These are phyloP conservation scores for Melanostoma mellinum DNA, from an alignment of 2,888 invertebrate species.

Conservation along the genomic window DNA sequence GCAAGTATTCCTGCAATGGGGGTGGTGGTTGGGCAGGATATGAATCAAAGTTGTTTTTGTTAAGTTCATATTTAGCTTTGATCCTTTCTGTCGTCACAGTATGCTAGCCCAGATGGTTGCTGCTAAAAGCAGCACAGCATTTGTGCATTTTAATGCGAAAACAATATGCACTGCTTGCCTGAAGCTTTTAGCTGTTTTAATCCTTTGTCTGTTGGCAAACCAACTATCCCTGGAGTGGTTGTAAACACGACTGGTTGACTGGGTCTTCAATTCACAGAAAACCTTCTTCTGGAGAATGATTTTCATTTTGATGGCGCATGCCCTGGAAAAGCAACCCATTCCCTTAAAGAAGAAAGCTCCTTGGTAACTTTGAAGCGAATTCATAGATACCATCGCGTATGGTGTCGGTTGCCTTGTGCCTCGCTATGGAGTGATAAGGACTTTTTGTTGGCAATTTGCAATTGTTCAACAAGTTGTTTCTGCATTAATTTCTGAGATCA, in stretches of 20 bases:
- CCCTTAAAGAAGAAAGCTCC: neutral
- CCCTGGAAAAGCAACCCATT: constrained; percentile 46
- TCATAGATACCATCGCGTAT: neutral
- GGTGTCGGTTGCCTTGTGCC: neutral
- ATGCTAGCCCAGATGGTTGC: constrained; percentile 43
- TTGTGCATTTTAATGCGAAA: constrained; percentile 49
- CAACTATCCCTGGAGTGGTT: constrained; percentile 61
- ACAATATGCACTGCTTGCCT: constrained; percentile 41
- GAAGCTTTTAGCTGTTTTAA: constrained; percentile 69
- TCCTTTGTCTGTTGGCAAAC: constrained; percentile 48
- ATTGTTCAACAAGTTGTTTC: constrained; percentile 70
- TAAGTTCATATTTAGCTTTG: constrained; percentile 19
- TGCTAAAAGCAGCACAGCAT: constrained; percentile 45
- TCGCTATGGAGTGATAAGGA: constrained; percentile 28
- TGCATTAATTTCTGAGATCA: constrained; percentile 64
- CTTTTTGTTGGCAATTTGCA: constrained; percentile 39
- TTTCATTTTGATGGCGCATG: constrained; percentile 38
- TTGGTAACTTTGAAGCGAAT: constrained; percentile 52
- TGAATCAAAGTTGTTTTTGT: constrained; percentile 19
- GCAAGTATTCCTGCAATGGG: constrained; percentile 2
- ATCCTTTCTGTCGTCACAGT: constrained; percentile 8
- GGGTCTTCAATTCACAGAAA: constrained; percentile 22
- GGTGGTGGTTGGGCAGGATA: constrained; percentile 1
- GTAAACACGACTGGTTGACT: constrained; percentile 54
- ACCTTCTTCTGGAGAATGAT: neutral